Conservation (phyloP, 35 echinoderm and acorn worm species). For the Apostichopus japonicus region DNA sequence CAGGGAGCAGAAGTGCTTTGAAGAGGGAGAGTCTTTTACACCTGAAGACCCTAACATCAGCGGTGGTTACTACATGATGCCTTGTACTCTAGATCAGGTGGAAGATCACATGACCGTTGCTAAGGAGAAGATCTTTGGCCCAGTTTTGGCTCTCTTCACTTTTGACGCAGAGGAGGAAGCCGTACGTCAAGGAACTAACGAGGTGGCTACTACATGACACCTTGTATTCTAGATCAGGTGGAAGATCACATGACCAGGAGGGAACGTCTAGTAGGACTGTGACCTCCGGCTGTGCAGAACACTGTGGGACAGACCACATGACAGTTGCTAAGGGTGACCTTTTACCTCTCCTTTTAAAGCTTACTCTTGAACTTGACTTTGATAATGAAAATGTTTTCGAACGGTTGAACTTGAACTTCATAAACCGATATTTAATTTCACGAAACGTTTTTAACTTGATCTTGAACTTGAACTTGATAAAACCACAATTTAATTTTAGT, state of each 20-base stretch:
- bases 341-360: too few species aligned
- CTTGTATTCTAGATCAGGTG: slow-evolving; percentile 80
- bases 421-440: too few species aligned
- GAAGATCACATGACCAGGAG: slow-evolving; percentile 90
- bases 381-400: too few species aligned
- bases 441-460: too few species aligned
- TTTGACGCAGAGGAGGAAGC: slow-evolving; percentile 92
- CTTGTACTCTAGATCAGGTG: slow-evolving; percentile 78
- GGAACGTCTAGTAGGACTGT: too few species aligned
- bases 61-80: slow-evolving; percentile 69
- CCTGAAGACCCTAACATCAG: slow-evolving; percentile 75
- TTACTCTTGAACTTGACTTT: too few species aligned
- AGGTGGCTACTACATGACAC: slow-evolving; percentile 72
- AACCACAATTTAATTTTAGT: too few species aligned
- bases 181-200: slow-evolving; percentile 64
- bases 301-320: too few species aligned
- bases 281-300: too few species aligned
- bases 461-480: too few species aligned
- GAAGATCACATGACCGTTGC: slow-evolving; percentile 87
- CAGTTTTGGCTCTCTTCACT: slow-evolving; percentile 74
- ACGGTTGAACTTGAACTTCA: too few species aligned
- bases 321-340: slow-evolving; percentile 40
- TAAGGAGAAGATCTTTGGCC: slow-evolving; percentile 83
- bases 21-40: slow-evolving; percentile 74
- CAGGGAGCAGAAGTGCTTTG: slow-evolving; percentile 84